Evolutionary conservation across 2,113 vertebrate species (phyloP).

Genomic region (Anser brachyrhynchus): DNA sequence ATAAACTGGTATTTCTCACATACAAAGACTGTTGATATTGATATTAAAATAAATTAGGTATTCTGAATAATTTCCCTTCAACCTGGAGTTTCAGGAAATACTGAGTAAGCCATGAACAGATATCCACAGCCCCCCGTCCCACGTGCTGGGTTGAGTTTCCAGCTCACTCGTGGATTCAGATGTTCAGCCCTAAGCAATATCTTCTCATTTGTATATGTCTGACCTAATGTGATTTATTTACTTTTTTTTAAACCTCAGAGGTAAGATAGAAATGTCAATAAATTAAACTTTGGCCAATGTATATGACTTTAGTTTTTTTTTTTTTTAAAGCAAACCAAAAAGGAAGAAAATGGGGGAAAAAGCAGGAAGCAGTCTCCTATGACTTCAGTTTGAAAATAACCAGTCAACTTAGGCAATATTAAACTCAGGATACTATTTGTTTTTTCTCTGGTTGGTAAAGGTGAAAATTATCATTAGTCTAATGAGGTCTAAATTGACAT

Average conservation of each 20-base stretch:
- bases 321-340: neutral
- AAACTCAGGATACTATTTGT: too few relatives aligned
- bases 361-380: neutral
- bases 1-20: neutral
- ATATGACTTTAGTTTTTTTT: constrained; percentile 39
- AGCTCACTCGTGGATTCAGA: constrained; percentile 31
- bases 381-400: constrained; percentile 30
- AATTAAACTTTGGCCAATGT: constrained; percentile 65
- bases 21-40: neutral
- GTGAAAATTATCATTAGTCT: neutral
- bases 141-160: neutral
- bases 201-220: constrained; percentile 69
- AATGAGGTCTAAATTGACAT: neutral
- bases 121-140: neutral
- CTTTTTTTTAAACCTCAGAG: constrained; percentile 53
- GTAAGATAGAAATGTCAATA: constrained; percentile 75
- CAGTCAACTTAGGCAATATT: neutral
- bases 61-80: neutral
- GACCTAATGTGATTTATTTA: constrained; percentile 64
- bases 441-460: neutral
- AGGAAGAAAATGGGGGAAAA: neutral
- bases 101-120: neutral
- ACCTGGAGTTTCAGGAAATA: neutral
- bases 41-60: constrained; percentile 19
- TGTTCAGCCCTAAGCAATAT: constrained; percentile 62